Base-by-base conservation (phyloP, 1,140 invertebrate genomes). In the Aphaenogaster rudis region DNA sequence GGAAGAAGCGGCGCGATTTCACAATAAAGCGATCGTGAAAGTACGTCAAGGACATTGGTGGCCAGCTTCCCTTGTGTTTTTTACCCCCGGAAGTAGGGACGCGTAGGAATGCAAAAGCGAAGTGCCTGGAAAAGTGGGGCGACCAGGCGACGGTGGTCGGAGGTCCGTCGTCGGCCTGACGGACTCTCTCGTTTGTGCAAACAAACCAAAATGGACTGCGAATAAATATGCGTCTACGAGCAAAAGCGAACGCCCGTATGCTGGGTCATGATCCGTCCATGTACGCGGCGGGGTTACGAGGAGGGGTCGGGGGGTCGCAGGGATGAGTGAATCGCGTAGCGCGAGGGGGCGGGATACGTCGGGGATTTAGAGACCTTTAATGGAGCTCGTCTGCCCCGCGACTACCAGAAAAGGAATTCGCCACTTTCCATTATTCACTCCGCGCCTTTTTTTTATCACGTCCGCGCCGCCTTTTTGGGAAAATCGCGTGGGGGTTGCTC, bases 121-220 rank as follows among this genome's bases (percentile, higher is more conserved):
- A 91, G 90, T 91, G 79, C 64, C 57, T 69, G 88, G 52, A 74
- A 85, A 81, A 90, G 45, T 52, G 45, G 66, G 54, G 74, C 86
- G 86, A 66, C 63, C 63, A 74, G 86, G 64, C 66, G 88, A 77
- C 81, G 86, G 86, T 64, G 91, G 88, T 86, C 91, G 90, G 91
- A 90, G 92, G 89, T 88, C 90, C 92, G 93, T 94, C 93, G 92
- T 93, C 89, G 92, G 93, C 91, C 93, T 93, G 92, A 93, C 94
- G 93, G 91, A 93, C 92, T 93, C 88, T 91, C 92, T 90, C 91
- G 91, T 94, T 94, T 93, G 92, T 92, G 94, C 94, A 95, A 95
- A 95, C 94, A 95, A 94, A 94, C 94, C 93, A 95, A 95, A 95
- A 95, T 95, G 95, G 94, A 95, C 95, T 95, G 92, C 92, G 95